Base-by-base conservation (phyloP, 2,113 vertebrate genomes). In the Actenoides lindsayi region DNA sequence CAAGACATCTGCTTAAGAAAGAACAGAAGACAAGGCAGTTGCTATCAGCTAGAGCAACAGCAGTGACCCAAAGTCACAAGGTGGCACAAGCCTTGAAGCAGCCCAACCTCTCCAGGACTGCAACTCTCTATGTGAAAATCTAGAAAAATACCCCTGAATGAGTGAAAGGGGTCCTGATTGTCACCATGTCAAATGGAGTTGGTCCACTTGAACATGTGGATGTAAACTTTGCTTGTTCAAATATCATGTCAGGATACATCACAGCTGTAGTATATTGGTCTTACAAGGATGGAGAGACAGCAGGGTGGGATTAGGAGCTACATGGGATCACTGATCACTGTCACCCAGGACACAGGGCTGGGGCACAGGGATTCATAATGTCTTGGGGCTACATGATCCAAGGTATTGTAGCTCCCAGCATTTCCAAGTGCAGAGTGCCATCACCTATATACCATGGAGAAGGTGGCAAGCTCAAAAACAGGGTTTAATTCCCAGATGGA, bases 401-500 rank as follows among this genome's bases (percentile, higher is more conserved):
- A 68, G 30, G 18, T 73, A 41, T 46, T 74, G 68, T 37, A 78
- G 54, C 30, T 69, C 30, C n/a, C 19, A 23, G 1, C 25, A 51
- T 33, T 62, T 76, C n/a, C 28, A 54, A 41, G 13, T 5, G 20
- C 5, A 39, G 16, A 20, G 25, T 28, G 37, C 11, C 39, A 17
- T 65, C 59, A 35, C 31, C 35, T 77, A 5, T 39, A 42, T 18
- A 33, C 9, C 37, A 30, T 27, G 37, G 16, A 83, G 13, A 11
- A 74, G 16, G 3, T 39, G 18, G 7, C 12, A 73, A 83, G 28
- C 6, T 94, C 37, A n/a, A 69, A 83, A 77, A 39, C 3, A 13
- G 35, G 0, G 1, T 11, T 3, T 19, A 76, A 23, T 44, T 53
- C 3, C 13, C 24, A 1, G 27, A 16, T 68, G 28, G 24, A 73